Evolutionary conservation across 2,797 vertebrate species (phyloP).

Genomic region (Manis pentadactyla): DNA sequence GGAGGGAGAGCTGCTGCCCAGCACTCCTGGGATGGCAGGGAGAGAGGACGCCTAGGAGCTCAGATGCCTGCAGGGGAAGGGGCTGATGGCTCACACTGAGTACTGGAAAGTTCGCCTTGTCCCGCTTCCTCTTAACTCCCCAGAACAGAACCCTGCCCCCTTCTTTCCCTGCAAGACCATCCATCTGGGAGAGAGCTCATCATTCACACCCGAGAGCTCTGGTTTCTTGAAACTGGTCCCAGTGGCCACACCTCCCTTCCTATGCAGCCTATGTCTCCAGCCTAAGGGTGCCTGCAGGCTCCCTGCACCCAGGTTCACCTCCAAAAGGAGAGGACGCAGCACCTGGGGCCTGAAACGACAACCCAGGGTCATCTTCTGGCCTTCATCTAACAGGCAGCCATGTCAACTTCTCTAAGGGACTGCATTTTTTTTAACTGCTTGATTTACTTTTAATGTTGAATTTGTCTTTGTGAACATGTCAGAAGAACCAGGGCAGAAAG

Average conservation of each 20-base stretch:
- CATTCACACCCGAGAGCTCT: slow-evolving; percentile 49
- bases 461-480: slow-evolving; percentile 10
- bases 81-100: not conserved
- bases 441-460: slow-evolving; percentile 34
- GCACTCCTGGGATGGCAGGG: not conserved
- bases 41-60: not conserved
- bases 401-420: not conserved
- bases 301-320: not conserved
- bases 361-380: not conserved
- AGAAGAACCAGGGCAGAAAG: not conserved
- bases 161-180: not conserved
- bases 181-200: slow-evolving; percentile 17
- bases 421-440: not conserved
- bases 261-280: not conserved
- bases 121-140: not conserved
- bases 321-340: not conserved
- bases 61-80: not conserved
- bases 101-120: not conserved
- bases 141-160: not conserved
- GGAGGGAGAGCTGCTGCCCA: not conserved
- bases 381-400: not conserved
- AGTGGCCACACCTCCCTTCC: not conserved
- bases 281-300: not conserved
- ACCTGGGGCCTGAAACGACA: not conserved
- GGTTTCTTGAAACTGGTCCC: slow-evolving; percentile 52